Evolutionary conservation across 2,888 invertebrate genomes (phyloP).

Genomic region (Priapulus caudatus): DNA sequence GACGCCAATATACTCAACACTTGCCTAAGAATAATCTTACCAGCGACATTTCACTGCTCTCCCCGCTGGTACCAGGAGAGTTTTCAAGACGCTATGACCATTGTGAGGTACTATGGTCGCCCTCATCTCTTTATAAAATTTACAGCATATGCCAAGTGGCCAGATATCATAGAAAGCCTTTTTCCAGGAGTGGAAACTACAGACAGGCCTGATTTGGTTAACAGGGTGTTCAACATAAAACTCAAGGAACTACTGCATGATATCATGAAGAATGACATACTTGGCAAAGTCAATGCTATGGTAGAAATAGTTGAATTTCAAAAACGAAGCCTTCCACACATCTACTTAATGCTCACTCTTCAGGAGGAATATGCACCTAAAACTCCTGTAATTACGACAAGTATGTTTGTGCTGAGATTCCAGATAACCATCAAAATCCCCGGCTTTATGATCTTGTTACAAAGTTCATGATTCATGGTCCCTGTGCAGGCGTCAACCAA

Average conservation of each 20-base stretch:
- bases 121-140: constrained; percentile 39
- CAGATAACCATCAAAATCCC: constrained; percentile 19
- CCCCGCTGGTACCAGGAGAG: constrained; percentile 34
- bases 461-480: constrained; percentile 25
- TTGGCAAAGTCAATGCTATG: too few species aligned
- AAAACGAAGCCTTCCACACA: constrained; percentile 30
- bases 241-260: too few species aligned
- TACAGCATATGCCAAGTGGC: too few species aligned
- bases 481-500: constrained; percentile 24
- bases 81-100: constrained; percentile 40
- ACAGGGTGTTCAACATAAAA: too few species aligned
- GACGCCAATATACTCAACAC: too few species aligned
- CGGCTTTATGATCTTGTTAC: constrained; percentile 18
- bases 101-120: constrained; percentile 37
- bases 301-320: constrained; percentile 27
- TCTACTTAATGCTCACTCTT: constrained; percentile 26
- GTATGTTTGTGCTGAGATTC: constrained; percentile 22
- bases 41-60: constrained; percentile 31
- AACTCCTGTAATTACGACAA: too few species aligned
- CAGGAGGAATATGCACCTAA: constrained; percentile 23
- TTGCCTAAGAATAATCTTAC: too few species aligned
- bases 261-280: too few species aligned
- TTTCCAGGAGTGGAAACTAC: too few species aligned
- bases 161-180: too few species aligned
- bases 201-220: too few species aligned